Evolutionary conservation across 2,888 invertebrate species (phyloP), one percentile per base, ranked within the genome.

Genomic region (Eupithecia abbreviata): DNA sequence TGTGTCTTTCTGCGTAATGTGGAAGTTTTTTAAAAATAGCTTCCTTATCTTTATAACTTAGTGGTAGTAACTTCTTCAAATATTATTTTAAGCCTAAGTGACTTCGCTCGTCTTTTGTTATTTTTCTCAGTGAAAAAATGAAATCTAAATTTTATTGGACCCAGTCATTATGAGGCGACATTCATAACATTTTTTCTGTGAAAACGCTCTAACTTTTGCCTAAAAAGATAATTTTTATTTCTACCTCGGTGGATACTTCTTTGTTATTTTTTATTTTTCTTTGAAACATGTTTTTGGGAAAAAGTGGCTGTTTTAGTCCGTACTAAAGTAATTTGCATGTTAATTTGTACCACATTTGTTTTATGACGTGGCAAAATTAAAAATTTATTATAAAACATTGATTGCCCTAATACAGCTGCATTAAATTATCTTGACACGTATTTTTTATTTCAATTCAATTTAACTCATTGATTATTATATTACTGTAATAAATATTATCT

Each of bases 181-280:
- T 58, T 58, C 18, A 9, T 58, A 58, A 9, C 55, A 80, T 81
- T 82, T 79, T 81, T 80, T 79, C 76, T 73, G 74, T 77, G 73
- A 78, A 80, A 82, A 77, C 74, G 55, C 65, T 69, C 72, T 78
- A 77, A 80, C 76, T 76, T 79, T 72, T 79, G 74, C 47, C 67
- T 77, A 77, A 78, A 76, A 71, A 49, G 69, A 74, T 78, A 77
- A 78, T 80, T 79, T 80, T 79, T 77, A 80, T 82, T 79, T 79
- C 79, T 74, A 79, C 49, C 72, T 43, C 47, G 58, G 72, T 73
- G 45, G 75, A 71, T 73, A 15, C 13, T 58, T 13, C 30, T 71
- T 65, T 67, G 72, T 75, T 81, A 78, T 80, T 77, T 79, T 75
- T 74, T 79, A 74, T 76, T 79, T 77, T 76, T n/a, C 74, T 82